Evolutionary conservation across 2,797 vertebrate species (phyloP).

Genomic region (Gymnoscopelus braueri): DNA sequence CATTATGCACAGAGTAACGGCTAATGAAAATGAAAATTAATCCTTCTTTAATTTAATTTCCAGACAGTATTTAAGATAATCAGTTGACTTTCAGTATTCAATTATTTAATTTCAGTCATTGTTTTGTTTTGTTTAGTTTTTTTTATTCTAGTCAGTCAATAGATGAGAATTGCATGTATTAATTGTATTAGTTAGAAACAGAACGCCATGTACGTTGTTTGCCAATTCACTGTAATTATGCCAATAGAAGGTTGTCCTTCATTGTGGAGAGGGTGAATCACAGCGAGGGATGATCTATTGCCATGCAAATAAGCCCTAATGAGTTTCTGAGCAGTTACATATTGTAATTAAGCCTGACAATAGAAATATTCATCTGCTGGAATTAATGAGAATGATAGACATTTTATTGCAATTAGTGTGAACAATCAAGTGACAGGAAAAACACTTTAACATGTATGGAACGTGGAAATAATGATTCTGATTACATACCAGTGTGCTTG

Average conservation of each 20-base stretch:
- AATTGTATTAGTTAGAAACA: slow-evolving; percentile 13
- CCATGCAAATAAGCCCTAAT: slow-evolving; percentile 70
- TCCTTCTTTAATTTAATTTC: not conserved
- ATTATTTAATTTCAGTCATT: too few relatives aligned
- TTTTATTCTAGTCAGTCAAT: too few relatives aligned
- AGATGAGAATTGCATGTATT: slow-evolving; percentile 12
- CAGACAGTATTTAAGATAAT: too few relatives aligned
- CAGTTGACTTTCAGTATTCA: too few relatives aligned
- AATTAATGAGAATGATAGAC: slow-evolving; percentile 56
- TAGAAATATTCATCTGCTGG: slow-evolving; percentile 57
- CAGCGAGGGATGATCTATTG: slow-evolving; percentile 55
- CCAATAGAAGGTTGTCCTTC: slow-evolving; percentile 56
- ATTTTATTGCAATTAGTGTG: slow-evolving; percentile 58
- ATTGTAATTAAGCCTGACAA: slow-evolving; percentile 69
- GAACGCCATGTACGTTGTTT: slow-evolving; percentile 27
- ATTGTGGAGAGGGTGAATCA: slow-evolving; percentile 44
- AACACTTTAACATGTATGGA: slow-evolving; percentile 13
- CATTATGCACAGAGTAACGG: too few relatives aligned
- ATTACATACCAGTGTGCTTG: slow-evolving; percentile 10
- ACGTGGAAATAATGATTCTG: slow-evolving; percentile 13
- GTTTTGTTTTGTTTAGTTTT: too few relatives aligned
- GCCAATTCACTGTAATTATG: slow-evolving; percentile 57
- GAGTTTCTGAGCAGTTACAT: slow-evolving; percentile 61
- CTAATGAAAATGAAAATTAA: too few relatives aligned
- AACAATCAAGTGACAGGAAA: slow-evolving; percentile 50